These are phyloP conservation scores for Anolis sagrei DNA, from an alignment of 2,113 vertebrate species.

Conservation along the genomic window DNA sequence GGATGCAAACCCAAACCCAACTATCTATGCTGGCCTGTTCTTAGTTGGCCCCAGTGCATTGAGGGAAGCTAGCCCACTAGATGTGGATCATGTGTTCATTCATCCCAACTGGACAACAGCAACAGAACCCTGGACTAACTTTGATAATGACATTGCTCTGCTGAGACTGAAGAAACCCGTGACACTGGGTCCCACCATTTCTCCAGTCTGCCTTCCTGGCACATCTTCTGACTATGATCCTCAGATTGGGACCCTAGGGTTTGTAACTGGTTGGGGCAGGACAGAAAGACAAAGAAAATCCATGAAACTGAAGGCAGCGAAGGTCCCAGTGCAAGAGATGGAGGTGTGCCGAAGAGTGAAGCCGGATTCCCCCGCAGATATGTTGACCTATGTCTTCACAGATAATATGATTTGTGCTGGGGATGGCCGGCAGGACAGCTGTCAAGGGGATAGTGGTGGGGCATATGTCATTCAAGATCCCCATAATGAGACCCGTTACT, in stretches of 20 bases:
- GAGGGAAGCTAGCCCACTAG: not conserved
- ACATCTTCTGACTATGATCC: slow-evolving; percentile 50
- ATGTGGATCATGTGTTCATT: slow-evolving; percentile 63
- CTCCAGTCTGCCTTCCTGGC: slow-evolving; percentile 77
- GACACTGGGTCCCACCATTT: slow-evolving; percentile 71
- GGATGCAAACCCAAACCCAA: slow-evolving; percentile 26
- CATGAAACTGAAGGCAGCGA: slow-evolving; percentile 50
- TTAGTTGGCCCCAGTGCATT: not conserved
- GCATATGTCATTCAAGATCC: slow-evolving; percentile 77
- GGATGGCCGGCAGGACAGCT: slow-evolving; percentile 81
- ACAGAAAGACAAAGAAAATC: fast-evolving
- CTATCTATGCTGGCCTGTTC: slow-evolving; percentile 70
- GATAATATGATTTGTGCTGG: slow-evolving; percentile 95
- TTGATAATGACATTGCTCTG: slow-evolving; percentile 79
- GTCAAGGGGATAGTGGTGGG: slow-evolving; percentile 86
- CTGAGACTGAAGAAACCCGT: slow-evolving; percentile 70
- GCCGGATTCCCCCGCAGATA: not conserved
- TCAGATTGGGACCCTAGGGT: slow-evolving; percentile 51
- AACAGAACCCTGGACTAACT: slow-evolving; percentile 35
- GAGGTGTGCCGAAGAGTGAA: slow-evolving; percentile 60
- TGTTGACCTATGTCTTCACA: slow-evolving; percentile 67
- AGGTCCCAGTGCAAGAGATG: slow-evolving; percentile 64
- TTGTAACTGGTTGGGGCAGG: slow-evolving; percentile 80
- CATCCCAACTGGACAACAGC: slow-evolving; percentile 65
- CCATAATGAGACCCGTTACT: slow-evolving; percentile 52